Percentiles rank a stretch among this genome's conserved stretches.
phyloP scores from a whole-genome alignment of 2,113 vertebrate genomes.

The Petromus typicus region DNA sequence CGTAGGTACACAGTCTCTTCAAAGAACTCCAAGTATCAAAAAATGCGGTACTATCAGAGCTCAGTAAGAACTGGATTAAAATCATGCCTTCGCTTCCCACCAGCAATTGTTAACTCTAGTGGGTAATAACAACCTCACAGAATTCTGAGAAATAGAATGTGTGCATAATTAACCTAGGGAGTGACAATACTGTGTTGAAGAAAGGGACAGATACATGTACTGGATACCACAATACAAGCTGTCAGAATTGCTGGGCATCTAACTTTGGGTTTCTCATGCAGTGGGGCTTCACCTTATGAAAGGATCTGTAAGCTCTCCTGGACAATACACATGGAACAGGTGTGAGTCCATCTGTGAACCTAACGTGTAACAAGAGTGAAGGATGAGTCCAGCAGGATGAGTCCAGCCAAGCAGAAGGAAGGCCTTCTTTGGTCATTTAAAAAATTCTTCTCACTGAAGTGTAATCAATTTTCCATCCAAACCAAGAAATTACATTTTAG shows the following conservation, averaged over 20 bases:
- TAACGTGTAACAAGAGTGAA: not conserved
- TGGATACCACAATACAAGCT: not conserved
- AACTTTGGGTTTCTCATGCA: not conserved
- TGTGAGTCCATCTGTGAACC: not conserved
- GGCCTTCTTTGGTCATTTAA: not conserved
- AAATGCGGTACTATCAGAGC: not conserved
- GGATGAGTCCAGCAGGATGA: not conserved
- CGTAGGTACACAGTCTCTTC: not conserved
- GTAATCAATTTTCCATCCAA: not conserved
- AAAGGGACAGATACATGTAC: not conserved
- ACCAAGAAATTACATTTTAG: not conserved
- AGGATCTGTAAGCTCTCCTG: not conserved
- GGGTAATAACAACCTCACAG: not conserved
- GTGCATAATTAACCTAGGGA: not conserved
- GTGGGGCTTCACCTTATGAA: not conserved
- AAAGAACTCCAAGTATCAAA: not conserved
- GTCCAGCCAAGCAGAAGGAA: not conserved
- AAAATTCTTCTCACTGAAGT: not conserved
- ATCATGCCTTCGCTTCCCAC: not conserved
- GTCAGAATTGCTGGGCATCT: not conserved
- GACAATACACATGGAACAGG: not conserved
- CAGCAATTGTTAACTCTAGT: not conserved
- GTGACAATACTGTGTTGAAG: not conserved
- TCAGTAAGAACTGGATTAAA: not conserved
- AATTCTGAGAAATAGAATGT: not conserved